Evolutionary conservation across 2,113 vertebrate genomes (phyloP).

Genomic region (Sinocyclocheilus anophthalmus): DNA sequence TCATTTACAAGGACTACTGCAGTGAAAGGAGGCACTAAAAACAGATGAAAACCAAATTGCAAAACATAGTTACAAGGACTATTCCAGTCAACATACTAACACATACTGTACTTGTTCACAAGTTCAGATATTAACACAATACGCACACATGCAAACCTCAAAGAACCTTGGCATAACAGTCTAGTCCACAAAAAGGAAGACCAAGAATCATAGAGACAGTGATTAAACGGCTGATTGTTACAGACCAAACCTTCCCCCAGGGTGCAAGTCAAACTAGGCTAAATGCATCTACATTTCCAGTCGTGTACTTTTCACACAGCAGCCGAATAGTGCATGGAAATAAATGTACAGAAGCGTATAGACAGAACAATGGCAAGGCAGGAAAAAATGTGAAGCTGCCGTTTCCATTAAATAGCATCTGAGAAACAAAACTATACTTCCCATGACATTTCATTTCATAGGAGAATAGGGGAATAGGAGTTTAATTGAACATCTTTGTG

Average conservation of each 20-base stretch:
- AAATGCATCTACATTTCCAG: conserved; percentile 28
- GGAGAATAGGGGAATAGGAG: neutral
- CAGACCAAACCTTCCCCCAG: conserved; percentile 40
- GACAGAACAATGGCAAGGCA: neutral
- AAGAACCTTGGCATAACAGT: neutral
- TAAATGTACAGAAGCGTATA: neutral
- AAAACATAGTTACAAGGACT: neutral
- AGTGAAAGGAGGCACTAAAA: neutral
- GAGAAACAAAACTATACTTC: neutral
- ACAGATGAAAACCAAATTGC: neutral
- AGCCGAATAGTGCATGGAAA: neutral
- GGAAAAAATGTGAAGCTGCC: neutral
- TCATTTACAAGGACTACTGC: neutral
- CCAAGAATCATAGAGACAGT: conserved; percentile 50
- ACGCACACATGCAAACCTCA: neutral
- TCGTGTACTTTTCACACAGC: neutral
- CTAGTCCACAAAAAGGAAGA: conserved; percentile 26
- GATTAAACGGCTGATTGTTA: conserved; percentile 57
- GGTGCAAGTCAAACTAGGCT: conserved; percentile 46
- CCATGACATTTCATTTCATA: neutral
- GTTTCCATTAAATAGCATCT: neutral
- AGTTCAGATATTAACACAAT: conserved; percentile 32
- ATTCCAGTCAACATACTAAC: neutral
- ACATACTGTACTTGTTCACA: neutral
- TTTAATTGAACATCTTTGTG: neutral